Evolutionary conservation across 35 echinoderm and acorn worm species (phyloP).

Genomic region (Lytechinus pictus): DNA sequence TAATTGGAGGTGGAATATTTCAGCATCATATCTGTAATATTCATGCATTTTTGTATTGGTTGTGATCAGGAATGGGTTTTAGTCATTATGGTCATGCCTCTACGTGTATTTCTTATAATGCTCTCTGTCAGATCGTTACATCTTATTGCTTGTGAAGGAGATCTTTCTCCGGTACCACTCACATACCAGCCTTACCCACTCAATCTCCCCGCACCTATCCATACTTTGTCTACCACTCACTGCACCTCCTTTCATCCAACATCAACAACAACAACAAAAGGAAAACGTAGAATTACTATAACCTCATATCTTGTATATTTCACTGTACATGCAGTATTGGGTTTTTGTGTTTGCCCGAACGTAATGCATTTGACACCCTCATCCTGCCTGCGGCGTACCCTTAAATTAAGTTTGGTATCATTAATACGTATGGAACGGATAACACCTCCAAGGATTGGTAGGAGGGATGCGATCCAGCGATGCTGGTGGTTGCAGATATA

Average conservation of each 20-base stretch:
- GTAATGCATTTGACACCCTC: conserved; percentile 10
- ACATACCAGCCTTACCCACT: no score
- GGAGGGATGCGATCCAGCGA: not conserved
- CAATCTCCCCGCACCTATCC: no score
- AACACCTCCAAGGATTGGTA: not conserved
- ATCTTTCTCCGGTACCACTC: no score
- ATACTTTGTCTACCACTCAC: not conserved
- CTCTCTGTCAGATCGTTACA: no score
- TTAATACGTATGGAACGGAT: not conserved
- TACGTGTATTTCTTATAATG: no score
- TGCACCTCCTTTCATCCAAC: not conserved
- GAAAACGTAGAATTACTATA: not conserved
- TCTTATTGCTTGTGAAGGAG: no score
- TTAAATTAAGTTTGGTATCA: conserved; percentile 20
- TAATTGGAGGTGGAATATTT: no score
- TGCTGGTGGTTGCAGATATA: not conserved
- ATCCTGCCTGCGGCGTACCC: not conserved
- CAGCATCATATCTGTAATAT: no score
- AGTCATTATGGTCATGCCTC: no score
- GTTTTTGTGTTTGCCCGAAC: conserved; percentile 10
- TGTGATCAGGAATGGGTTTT: no score
- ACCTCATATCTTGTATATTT: not conserved
- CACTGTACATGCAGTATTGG: not conserved
- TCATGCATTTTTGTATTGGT: no score
- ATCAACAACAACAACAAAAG: not conserved